phyloP scores from a whole-genome alignment of 2,113 vertebrate genomes.

The Syngnathoides biaculeatus region DNA sequence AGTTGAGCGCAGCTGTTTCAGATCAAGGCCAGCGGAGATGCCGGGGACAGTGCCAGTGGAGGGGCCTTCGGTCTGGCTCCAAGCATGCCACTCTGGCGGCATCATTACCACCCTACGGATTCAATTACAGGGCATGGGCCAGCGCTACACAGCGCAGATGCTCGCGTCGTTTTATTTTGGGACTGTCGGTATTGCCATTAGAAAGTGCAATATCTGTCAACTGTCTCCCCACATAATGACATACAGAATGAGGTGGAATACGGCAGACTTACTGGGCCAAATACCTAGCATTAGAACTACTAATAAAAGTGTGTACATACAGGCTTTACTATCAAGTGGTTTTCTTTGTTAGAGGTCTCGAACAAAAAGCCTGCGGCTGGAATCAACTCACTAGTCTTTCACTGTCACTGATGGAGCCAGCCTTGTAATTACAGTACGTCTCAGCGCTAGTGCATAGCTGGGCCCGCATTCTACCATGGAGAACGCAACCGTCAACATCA shows the following conservation, averaged over 20 bases:
- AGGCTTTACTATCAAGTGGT: conserved; percentile 33
- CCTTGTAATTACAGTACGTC: conserved; percentile 51
- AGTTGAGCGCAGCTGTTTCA: conserved; percentile 47
- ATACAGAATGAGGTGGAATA: conserved; percentile 17
- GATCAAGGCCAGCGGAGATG: conserved; percentile 43
- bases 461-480: conserved; percentile 35
- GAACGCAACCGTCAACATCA: conserved; percentile 23
- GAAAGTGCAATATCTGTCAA: conserved; percentile 42
- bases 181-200: conserved; percentile 37
- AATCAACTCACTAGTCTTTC: conserved; percentile 35
- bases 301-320: conserved; percentile 34
- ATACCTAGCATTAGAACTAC: background rate
- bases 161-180: conserved; percentile 53
- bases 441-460: conserved; percentile 16
- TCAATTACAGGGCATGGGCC: conserved; percentile 67
- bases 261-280: conserved; percentile 40
- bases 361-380: conserved; percentile 25
- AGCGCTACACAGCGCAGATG: conserved; percentile 38
- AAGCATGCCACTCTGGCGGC: conserved; percentile 51
- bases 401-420: conserved; percentile 40
- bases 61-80: conserved; percentile 55
- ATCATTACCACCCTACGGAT: conserved; percentile 60
- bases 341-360: conserved; percentile 43
- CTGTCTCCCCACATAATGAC: conserved; percentile 42
- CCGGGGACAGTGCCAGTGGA: conserved; percentile 44